Evolutionary conservation across 2,888 invertebrate species (phyloP), one percentile per base, ranked within the genome.

Genomic region (Dynastes hyllus): DNA sequence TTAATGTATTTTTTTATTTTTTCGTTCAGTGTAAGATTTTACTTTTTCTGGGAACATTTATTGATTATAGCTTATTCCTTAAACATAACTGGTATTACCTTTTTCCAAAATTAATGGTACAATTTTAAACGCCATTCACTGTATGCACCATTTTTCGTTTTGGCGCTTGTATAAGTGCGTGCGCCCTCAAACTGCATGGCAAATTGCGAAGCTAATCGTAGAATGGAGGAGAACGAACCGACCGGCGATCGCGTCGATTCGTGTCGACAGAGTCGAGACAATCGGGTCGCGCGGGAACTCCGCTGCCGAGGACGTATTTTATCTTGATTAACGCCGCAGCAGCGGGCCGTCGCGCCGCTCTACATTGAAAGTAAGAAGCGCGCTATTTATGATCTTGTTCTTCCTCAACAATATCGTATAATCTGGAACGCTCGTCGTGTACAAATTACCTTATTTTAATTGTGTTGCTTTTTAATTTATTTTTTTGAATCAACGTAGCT

Each of bases 381-480:
- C 79, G 76, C 61, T 76, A 77, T 79, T 79, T 77, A 79, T 55
- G 77, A 79, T 58, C 70, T 71, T 79, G 79, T 79, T 76, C 70
- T 70, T 70, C 76, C 37, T 70, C 66, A 61, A 79, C 76, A 79
- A 76, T 79, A 79, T 79, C 79, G 79, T 76, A 69, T 79, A 79
- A 78, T 78, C 75, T 73, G 53, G 58, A 61, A 65, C 55, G 51
- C 63, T 55, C 53, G 50, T 61, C 67, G 79, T 76, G 71, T 76
- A 76, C 79, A 79, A 79, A 79, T 79, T 79, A 69, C 76, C 76
- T 76, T 70, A 76, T 76, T 79, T 79, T 79, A 76, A 79, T 76
- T 76, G 76, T 63, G 50, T 45, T 45, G 27, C 29, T 27, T 11
- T 22, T 75, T 9, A 16, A 40, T 75, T 75, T 63, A 45, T 29